Conservation (phyloP, 2,888 invertebrate species). For the Diaperis boleti region DNA sequence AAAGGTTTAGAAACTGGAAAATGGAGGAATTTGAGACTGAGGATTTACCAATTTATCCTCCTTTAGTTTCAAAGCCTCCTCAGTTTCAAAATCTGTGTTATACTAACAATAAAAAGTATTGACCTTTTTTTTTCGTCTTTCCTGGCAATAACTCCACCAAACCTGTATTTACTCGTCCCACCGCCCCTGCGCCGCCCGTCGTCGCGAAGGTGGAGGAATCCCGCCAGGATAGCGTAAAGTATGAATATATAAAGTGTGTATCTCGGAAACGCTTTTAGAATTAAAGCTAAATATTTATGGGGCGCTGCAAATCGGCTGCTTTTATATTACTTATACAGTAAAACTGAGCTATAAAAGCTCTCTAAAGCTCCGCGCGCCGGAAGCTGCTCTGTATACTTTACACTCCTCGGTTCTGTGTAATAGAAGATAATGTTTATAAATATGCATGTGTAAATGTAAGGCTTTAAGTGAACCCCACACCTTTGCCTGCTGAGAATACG, state of each 20-base stretch:
- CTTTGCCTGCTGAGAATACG: constrained; percentile 55
- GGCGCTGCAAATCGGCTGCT: constrained; percentile 67
- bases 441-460: constrained; percentile 67
- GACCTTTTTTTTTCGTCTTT: too few species aligned
- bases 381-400: constrained; percentile 63
- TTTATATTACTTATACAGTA: constrained; percentile 68
- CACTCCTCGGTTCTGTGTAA: constrained; percentile 65
- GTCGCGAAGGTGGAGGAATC: constrained; percentile 13
- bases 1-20: too few species aligned
- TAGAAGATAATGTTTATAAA: constrained; percentile 68
- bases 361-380: constrained; percentile 62
- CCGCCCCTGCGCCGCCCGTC: constrained; percentile 13
- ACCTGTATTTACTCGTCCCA: too few species aligned
- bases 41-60: too few species aligned
- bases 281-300: constrained; percentile 68
- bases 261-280: constrained; percentile 67
- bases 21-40: too few species aligned
- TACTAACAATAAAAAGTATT: too few species aligned
- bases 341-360: constrained; percentile 67
- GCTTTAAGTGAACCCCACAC: constrained; percentile 58
- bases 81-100: too few species aligned
- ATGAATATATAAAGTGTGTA: constrained; percentile 65
- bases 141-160: too few species aligned
- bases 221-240: constrained; percentile 56
- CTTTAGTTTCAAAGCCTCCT: too few species aligned